These are phyloP conservation scores for Tursiops truncatus DNA, from an alignment of 2,113 vertebrate species.

Conservation along the genomic window DNA sequence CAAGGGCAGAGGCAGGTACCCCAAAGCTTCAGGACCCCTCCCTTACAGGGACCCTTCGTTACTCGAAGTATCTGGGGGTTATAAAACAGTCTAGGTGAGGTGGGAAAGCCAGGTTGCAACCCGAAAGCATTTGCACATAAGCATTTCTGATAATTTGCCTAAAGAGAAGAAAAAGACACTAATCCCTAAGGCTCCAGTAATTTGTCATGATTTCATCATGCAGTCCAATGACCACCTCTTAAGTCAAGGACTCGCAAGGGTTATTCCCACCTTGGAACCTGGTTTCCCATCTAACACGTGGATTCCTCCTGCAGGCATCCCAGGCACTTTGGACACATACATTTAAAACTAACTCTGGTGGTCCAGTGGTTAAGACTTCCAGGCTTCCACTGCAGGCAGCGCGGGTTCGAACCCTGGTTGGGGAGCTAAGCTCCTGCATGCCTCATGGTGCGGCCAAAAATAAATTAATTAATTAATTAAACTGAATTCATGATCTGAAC, in stretches of 20 bases:
- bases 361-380: not conserved
- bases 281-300: not conserved
- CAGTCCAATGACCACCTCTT: not conserved
- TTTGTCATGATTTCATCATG: not conserved
- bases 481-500: not conserved
- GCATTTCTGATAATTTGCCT: conserved; percentile 18
- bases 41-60: not conserved
- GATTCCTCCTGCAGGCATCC: not conserved
- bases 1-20: not conserved
- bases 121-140: not conserved
- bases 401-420: not conserved
- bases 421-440: no score
- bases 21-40: not conserved
- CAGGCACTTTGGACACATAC: not conserved
- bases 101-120: not conserved
- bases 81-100: not conserved
- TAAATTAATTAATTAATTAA: not conserved
- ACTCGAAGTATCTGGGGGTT: not conserved
- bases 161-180: conserved; percentile 1
- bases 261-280: not conserved
- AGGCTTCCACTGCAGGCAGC: not conserved
- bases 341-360: not conserved
- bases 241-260: not conserved
- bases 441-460: no score
- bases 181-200: not conserved